phyloP scores from a whole-genome alignment of 2,888 invertebrate species.

The Trypoxylon attenuatum region DNA sequence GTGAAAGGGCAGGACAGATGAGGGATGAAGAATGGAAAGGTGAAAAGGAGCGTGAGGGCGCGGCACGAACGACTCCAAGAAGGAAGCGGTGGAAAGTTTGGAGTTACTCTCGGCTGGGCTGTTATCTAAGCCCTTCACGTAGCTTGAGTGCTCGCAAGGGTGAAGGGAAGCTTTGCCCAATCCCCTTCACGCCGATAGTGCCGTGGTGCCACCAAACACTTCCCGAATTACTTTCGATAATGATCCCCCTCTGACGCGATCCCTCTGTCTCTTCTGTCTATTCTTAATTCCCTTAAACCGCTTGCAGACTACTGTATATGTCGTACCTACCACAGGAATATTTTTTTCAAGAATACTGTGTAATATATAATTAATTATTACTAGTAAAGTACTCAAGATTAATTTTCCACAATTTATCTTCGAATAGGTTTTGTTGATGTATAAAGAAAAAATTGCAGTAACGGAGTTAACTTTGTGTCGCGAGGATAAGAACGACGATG shows the following conservation, averaged over 20 bases:
- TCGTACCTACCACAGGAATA: no score
- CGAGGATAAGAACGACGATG: no score
- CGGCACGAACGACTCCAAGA: slow-evolving; percentile 18
- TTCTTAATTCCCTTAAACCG: no score
- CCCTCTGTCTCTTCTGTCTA: no score
- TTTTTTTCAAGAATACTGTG: no score
- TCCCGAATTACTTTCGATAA: slow-evolving; percentile 52
- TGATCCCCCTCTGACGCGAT: slow-evolving; percentile 36
- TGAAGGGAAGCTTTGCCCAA: slow-evolving; percentile 23
- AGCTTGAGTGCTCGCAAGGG: slow-evolving; percentile 47
- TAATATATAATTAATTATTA: no score
- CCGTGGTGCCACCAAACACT: slow-evolving; percentile 46
- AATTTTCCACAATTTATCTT: no score
- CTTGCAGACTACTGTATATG: no score
- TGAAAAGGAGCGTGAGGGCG: background rate
- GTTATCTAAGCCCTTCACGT: slow-evolving; percentile 63
- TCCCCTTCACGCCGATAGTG: slow-evolving; percentile 34
- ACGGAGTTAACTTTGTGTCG: no score
- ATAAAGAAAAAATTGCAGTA: no score
- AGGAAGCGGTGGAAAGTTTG: slow-evolving; percentile 48
- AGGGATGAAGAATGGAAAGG: background rate
- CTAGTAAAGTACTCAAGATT: no score
- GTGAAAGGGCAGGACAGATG: slow-evolving; percentile 1
- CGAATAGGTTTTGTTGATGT: no score
- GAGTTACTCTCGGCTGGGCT: slow-evolving; percentile 59